Conservation (phyloP, 2,797 vertebrate genomes). For the Darevskia nairensis region DNA sequence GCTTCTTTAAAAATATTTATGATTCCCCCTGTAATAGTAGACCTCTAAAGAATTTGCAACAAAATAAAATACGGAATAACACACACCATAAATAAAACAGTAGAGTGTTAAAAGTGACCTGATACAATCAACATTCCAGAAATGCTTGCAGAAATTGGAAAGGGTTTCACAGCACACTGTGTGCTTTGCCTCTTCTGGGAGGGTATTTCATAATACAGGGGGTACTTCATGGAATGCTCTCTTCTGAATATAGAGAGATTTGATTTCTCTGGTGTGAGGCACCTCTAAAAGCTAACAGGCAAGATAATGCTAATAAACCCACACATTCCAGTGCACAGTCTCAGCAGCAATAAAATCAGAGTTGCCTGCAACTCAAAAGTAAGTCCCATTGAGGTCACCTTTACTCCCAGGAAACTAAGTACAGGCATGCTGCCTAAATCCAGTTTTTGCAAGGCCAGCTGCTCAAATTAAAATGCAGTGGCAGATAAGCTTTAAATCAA, state of each 20-base stretch:
- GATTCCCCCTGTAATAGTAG: slow-evolving; percentile 6
- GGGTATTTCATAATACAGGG: too few relatives aligned
- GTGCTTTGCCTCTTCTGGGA: too few relatives aligned
- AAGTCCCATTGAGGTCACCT: neutral
- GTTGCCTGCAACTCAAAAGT: slow-evolving; percentile 48
- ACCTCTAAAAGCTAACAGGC: neutral
- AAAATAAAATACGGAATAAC: too few relatives aligned
- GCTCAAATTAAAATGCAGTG: slow-evolving; percentile 29
- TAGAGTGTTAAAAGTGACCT: too few relatives aligned
- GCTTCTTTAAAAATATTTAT: neutral
- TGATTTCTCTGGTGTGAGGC: too few relatives aligned
- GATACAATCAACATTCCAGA: too few relatives aligned
- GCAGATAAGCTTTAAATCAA: slow-evolving; percentile 38
- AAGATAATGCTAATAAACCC: neutral
- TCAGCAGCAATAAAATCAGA: slow-evolving; percentile 45
- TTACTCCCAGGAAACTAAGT: neutral
- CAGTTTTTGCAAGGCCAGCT: slow-evolving; percentile 15
- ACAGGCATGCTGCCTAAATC: neutral
- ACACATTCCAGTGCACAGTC: neutral
- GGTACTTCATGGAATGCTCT: too few relatives aligned
- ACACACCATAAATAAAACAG: too few relatives aligned
- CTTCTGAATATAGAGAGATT: too few relatives aligned
- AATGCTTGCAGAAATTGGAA: too few relatives aligned
- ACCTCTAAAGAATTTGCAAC: too few relatives aligned
- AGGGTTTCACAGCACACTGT: too few relatives aligned